Conservation (phyloP, 2,797 vertebrate species). For the Brachyrhaphis roseni region DNA sequence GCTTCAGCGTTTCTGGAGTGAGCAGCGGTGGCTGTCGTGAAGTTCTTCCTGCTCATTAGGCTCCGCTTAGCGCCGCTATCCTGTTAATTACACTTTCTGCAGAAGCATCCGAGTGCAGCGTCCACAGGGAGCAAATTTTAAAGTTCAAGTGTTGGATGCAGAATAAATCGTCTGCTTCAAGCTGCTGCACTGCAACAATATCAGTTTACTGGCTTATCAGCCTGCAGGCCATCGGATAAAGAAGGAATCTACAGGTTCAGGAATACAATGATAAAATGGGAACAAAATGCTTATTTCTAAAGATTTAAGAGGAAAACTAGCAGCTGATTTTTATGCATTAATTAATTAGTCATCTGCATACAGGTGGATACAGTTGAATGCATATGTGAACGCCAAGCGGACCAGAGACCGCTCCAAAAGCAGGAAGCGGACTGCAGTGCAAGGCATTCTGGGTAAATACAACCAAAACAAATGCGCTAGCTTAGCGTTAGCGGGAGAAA, state of each 20-base stretch:
- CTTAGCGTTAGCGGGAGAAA: no score
- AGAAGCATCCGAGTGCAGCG: constrained; percentile 7
- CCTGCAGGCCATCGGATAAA: background rate
- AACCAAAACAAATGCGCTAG: no score
- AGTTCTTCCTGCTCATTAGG: constrained; percentile 56
- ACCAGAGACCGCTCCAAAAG: no score
- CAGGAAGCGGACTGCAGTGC: no score
- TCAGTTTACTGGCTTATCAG: background rate
- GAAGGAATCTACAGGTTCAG: background rate
- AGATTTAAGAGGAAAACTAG: background rate
- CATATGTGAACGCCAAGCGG: no score
- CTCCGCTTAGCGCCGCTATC: constrained; percentile 27
- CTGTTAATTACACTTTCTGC: constrained; percentile 43
- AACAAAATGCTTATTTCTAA: background rate
- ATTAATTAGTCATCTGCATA: background rate
- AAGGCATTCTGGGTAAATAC: no score
- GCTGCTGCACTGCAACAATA: background rate
- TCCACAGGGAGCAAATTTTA: constrained; percentile 21
- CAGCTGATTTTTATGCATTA: background rate
- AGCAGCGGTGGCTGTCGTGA: constrained; percentile 49
- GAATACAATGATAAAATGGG: background rate
- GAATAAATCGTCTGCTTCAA: background rate
- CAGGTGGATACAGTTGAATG: background rate
- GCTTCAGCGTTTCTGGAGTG: constrained; percentile 44
- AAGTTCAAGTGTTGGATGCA: constrained; percentile 25